Conservation (phyloP, 2,888 invertebrate genomes). For the Noctua pronuba region DNA sequence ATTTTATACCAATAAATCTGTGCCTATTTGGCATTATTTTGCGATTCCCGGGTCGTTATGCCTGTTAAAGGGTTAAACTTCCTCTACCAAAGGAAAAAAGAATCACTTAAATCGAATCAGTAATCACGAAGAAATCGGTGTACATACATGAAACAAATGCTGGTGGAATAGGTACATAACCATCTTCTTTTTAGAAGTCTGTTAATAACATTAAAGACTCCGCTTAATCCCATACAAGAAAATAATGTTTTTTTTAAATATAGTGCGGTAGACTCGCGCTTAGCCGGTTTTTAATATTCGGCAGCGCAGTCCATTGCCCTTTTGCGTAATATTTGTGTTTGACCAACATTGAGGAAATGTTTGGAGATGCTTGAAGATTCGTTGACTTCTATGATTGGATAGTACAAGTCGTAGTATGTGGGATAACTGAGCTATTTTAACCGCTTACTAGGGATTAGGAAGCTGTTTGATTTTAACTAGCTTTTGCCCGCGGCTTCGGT, state of each 20-base stretch:
- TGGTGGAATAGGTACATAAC: neutral
- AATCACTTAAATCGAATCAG: neutral
- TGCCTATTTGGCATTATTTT: too few species aligned
- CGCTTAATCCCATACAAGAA: too few species aligned
- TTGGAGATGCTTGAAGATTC: constrained; percentile 47
- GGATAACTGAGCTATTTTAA: neutral
- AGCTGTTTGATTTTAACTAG: too few species aligned
- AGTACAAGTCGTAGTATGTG: neutral
- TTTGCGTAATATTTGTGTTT: constrained; percentile 35
- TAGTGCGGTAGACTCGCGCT: neutral
- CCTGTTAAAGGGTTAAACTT: too few species aligned
- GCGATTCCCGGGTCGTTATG: too few species aligned
- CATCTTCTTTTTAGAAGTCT: neutral
- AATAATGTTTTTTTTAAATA: neutral
- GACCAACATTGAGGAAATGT: constrained; percentile 38
- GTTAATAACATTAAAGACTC: too few species aligned
- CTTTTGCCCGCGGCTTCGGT: too few species aligned
- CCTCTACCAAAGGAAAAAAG: neutral
- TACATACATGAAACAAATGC: neutral
- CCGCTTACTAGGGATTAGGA: neutral
- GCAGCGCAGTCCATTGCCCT: constrained; percentile 39
- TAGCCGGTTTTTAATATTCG: neutral
- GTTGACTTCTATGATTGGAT: constrained; percentile 42
- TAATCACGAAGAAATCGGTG: neutral
- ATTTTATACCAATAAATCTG: too few species aligned